phyloP scores from a whole-genome alignment of 2,888 invertebrate species.

The Coleophora deauratella region DNA sequence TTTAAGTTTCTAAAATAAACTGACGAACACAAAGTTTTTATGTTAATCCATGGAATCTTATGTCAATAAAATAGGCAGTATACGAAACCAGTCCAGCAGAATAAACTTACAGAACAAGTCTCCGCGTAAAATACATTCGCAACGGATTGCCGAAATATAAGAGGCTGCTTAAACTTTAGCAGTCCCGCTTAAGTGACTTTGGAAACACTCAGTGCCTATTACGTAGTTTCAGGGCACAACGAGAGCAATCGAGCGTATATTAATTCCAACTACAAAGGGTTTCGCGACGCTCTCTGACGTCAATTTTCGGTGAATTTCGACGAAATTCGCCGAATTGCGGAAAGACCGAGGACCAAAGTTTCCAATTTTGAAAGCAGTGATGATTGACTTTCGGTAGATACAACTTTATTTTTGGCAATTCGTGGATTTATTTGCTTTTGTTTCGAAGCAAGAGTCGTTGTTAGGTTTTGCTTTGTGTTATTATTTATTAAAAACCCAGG shows the following conservation, averaged over 20 bases:
- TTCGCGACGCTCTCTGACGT: conserved; percentile 3
- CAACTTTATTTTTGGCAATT: too few relatives aligned
- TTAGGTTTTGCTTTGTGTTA: too few relatives aligned
- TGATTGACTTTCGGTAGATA: conserved; percentile 5
- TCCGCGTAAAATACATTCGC: not conserved
- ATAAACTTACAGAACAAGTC: too few relatives aligned
- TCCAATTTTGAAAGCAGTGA: conserved; percentile 5
- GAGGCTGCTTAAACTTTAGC: conserved; percentile 1
- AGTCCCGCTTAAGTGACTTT: not conserved
- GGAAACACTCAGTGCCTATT: conserved; percentile 1
- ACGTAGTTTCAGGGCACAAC: conserved; percentile 7
- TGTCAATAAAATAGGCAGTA: too few relatives aligned
- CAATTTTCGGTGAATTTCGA: conserved; percentile 6
- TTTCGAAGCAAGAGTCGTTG: too few relatives aligned
- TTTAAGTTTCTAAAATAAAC: too few relatives aligned
- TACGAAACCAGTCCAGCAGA: too few relatives aligned
- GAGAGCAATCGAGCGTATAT: conserved; percentile 8
- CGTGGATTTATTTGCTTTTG: too few relatives aligned
- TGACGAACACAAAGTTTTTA: too few relatives aligned
- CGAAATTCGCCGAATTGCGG: conserved; percentile 1
- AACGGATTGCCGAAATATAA: not conserved
- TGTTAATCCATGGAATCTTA: too few relatives aligned
- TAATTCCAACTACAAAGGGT: conserved; percentile 8
- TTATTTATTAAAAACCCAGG: too few relatives aligned
- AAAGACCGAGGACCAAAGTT: conserved; percentile 8